Percentiles rank a stretch among this genome's conserved stretches.
Evolutionary conservation across 1,140 invertebrate species (phyloP).

Genomic region (Drosophila trapezifrons): DNA sequence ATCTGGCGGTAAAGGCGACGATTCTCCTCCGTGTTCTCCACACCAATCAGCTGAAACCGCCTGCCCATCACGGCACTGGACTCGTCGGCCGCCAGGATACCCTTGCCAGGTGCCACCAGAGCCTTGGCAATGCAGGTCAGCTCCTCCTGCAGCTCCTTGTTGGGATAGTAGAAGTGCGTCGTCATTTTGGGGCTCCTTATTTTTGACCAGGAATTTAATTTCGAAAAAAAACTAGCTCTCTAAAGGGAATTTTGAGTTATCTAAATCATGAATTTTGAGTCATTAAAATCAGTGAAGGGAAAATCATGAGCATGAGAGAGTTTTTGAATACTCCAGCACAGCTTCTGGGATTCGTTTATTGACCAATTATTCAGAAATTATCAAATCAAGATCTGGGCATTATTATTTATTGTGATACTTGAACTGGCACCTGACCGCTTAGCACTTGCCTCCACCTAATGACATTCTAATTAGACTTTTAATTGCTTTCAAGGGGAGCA

Average conservation of each 20-base stretch:
- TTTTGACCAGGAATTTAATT: constrained; percentile 23
- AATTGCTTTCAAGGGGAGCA: constrained; percentile 60
- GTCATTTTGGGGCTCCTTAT: constrained; percentile 86
- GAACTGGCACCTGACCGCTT: constrained; percentile 48
- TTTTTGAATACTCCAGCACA: constrained; percentile 2
- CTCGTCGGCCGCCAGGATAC: constrained; percentile 94
- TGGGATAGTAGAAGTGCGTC: constrained; percentile 92
- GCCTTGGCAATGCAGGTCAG: constrained; percentile 93
- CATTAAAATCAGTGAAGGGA: neutral
- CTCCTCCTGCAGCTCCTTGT: constrained; percentile 94
- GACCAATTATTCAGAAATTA: constrained; percentile 19
- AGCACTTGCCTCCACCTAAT: constrained; percentile 56
- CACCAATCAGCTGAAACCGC: constrained; percentile 87
- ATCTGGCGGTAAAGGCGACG: constrained; percentile 93
- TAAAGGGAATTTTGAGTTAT: neutral
- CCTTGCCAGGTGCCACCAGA: constrained; percentile 96
- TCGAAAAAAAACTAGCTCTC: neutral
- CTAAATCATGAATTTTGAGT: neutral
- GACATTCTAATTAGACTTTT: constrained; percentile 76
- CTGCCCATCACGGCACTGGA: constrained; percentile 94
- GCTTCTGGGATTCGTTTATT: neutral
- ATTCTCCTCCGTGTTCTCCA: constrained; percentile 95
- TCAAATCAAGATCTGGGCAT: constrained; percentile 16
- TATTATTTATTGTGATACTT: constrained; percentile 47
- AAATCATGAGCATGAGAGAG: neutral